Evolutionary conservation across 2,888 invertebrate species (phyloP).

Genomic region (Chloroclysta siterata): DNA sequence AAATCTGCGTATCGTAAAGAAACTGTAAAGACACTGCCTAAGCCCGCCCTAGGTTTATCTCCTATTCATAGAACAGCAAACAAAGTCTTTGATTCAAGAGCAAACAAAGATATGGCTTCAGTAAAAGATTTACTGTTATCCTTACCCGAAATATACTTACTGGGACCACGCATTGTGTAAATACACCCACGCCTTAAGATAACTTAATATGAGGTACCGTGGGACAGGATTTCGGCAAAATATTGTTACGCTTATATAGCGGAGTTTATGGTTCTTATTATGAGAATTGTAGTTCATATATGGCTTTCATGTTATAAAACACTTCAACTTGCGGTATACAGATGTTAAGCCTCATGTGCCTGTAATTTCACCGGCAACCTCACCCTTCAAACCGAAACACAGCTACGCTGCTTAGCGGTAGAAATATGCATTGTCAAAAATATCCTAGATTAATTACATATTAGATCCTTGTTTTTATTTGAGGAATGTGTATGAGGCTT

Average conservation of each 20-base stretch:
- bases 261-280: background rate
- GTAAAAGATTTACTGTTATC: slow-evolving; percentile 18
- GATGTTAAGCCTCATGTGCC: no score
- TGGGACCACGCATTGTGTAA: slow-evolving; percentile 14
- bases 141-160: slow-evolving; percentile 24
- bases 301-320: no score
- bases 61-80: slow-evolving; percentile 8
- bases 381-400: no score
- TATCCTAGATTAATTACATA: background rate
- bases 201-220: slow-evolving; percentile 20
- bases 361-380: no score
- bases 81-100: slow-evolving; percentile 19
- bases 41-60: background rate
- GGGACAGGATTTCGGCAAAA: slow-evolving; percentile 15
- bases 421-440: no score
- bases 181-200: slow-evolving; percentile 16
- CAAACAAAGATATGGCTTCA: slow-evolving; percentile 16
- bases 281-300: background rate
- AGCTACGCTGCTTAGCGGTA: no score
- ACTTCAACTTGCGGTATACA: no score
- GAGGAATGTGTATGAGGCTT: no score
- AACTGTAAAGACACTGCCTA: background rate
- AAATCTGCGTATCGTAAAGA: background rate
- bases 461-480: background rate
- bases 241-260: slow-evolving; percentile 2